Evolutionary conservation across 2,113 vertebrate genomes (phyloP).

Genomic region (Tapirus terrestris): DNA sequence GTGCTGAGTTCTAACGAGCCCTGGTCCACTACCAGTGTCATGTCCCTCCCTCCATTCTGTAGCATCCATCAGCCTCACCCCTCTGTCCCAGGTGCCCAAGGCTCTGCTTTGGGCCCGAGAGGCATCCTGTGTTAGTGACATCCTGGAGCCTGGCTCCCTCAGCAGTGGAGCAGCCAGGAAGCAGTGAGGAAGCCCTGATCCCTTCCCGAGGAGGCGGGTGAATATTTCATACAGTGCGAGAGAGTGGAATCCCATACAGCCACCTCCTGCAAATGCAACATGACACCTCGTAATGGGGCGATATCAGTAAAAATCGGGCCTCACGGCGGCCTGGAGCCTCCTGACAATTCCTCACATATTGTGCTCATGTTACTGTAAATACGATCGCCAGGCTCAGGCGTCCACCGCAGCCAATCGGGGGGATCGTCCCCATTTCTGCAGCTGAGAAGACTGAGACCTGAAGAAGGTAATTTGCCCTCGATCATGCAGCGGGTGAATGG

Average conservation of each 20-base stretch:
- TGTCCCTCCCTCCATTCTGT: not conserved
- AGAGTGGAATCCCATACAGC: not conserved
- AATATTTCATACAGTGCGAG: not conserved
- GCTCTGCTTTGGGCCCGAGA: not conserved
- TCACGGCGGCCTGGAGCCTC: rapidly evolving
- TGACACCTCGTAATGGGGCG: slow-evolving; percentile 23
- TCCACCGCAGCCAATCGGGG: rapidly evolving
- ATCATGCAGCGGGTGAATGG: rapidly evolving
- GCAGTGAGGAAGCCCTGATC: not conserved
- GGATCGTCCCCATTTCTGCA: not conserved
- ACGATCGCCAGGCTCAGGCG: not conserved
- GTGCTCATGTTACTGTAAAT: slow-evolving; percentile 11
- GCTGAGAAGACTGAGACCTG: not conserved
- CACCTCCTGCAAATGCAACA: slow-evolving; percentile 51
- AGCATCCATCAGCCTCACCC: not conserved
- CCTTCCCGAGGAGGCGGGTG: not conserved
- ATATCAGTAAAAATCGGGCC: slow-evolving; percentile 1
- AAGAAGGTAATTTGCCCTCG: too few relatives aligned
- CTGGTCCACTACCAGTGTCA: rapidly evolving
- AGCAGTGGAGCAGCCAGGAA: not conserved
- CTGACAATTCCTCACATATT: slow-evolving; percentile 52
- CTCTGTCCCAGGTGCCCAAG: not conserved
- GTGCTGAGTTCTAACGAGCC: rapidly evolving
- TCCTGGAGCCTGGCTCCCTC: not conserved
- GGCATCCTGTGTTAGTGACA: not conserved